Evolutionary conservation across 2,888 invertebrate genomes (phyloP), one percentile per base, ranked within the genome.

Genomic region (Melanophora roralis): DNA sequence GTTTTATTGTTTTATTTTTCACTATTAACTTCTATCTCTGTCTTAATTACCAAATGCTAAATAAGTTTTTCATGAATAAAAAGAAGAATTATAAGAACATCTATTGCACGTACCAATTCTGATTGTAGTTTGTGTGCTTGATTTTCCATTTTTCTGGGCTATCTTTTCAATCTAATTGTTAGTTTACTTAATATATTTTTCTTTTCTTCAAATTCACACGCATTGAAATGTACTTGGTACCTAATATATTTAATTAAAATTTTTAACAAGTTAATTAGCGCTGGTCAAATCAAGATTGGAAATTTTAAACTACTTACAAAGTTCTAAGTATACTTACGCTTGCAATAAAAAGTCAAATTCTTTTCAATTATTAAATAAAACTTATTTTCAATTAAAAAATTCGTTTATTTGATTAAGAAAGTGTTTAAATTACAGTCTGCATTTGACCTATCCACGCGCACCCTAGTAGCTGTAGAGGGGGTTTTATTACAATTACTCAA

Each of bases 41-140:
- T 57, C 57, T 69, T 77, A 77, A 69, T 77, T 77, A 59, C 36
- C 64, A 23, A 64, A 76, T 64, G 69, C 40, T 16, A 55, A 36
- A 8, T 64, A 34, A 16, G 16, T 36, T 36, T 34, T 34, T 12
- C 6, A 27, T 27, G 49, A 36, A 21, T 36, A 47, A 49, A 32
- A 14, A n/a, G 6, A 9, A 45, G 19, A 9, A 9, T 12, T 6
- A 21, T 9, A 8, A 45, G 12, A 45, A 40, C 40, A 11, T 43
- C 3, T 34, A 6, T 27, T 27, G 14, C 16, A 40, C n/a, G 23
- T 21, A 23, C 11, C 21, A 59, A 45, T 14, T 47, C 19, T 19
- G 47, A 34, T 60, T 32, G n/a, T 12, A n/a, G 3, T 40, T 3
- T 14, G 4, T 45, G 1, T n/a, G 19, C 19, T 19, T 9, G 19